phyloP scores from a whole-genome alignment of 2,797 vertebrate genomes.

The Aselliscus stoliczkanus region DNA sequence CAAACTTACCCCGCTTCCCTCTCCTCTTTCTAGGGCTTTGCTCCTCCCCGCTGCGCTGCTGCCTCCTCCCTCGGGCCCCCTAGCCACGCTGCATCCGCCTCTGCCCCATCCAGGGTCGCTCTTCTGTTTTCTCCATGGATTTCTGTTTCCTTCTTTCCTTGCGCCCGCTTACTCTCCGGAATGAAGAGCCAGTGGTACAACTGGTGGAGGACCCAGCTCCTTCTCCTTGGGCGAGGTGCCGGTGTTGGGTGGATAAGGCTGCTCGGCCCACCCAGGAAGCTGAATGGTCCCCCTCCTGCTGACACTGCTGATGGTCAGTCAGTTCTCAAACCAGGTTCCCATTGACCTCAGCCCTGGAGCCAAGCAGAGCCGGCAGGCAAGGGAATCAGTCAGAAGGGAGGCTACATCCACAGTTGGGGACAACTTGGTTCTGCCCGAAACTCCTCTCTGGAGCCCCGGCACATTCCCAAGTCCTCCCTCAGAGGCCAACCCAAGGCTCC shows the following conservation, averaged over 20 bases:
- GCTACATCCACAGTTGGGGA: neutral
- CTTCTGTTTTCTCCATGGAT: neutral
- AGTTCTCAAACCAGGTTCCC: neutral
- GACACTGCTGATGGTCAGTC: neutral
- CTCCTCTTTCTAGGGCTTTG: neutral
- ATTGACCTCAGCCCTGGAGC: neutral
- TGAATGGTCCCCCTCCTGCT: neutral
- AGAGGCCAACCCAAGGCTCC: too few species aligned
- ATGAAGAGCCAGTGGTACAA: neutral
- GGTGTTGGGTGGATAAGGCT: neutral
- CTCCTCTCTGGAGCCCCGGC: neutral
- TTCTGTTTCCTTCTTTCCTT: neutral
- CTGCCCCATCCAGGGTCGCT: neutral
- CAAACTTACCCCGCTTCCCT: neutral
- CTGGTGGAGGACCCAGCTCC: neutral
- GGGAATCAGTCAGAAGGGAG: neutral
- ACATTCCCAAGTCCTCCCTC: neutral
- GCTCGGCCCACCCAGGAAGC: neutral
- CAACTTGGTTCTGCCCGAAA: neutral
- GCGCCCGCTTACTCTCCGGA: neutral
- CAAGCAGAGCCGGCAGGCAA: neutral
- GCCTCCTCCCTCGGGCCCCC: neutral
- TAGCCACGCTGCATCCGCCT: neutral
- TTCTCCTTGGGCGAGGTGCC: neutral
- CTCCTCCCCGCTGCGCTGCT: neutral